These are phyloP conservation scores for Ormia ochracea DNA, from an alignment of 2,888 invertebrate genomes.

Conservation along the genomic window DNA sequence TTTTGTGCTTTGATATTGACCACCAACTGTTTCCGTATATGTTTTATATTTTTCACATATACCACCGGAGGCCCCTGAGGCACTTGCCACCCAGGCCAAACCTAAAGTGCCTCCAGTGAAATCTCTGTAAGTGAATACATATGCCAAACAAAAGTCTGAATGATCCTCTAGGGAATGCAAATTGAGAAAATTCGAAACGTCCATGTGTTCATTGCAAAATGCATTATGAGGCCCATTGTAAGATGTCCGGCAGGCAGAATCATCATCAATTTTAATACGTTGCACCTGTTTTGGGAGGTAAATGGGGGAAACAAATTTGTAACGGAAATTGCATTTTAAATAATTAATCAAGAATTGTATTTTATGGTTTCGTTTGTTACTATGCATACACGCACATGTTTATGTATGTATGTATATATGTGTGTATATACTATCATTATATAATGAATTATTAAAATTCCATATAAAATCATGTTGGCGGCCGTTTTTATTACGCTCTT, in stretches of 20 bases:
- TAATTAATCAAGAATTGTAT: slow-evolving; percentile 58
- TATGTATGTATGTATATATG: no score
- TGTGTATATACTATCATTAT: no score
- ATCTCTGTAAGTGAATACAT: slow-evolving; percentile 98
- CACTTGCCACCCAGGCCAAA: slow-evolving; percentile 99
- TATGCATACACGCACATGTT: no score
- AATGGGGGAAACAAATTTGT: slow-evolving; percentile 34
- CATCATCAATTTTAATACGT: slow-evolving; percentile 90
- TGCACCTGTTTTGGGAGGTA: slow-evolving; percentile 69
- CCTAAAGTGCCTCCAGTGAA: slow-evolving; percentile 99
- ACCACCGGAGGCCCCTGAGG: slow-evolving; percentile 97
- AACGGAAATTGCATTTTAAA: slow-evolving; percentile 58
- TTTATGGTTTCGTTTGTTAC: slow-evolving; percentile 33
- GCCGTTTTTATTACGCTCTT: background rate
- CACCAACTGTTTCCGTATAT: slow-evolving; percentile 96
- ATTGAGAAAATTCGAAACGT: slow-evolving; percentile 99
- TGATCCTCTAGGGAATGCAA: slow-evolving; percentile 98
- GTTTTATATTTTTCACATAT: slow-evolving; percentile 99
- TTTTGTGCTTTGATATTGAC: slow-evolving; percentile 95
- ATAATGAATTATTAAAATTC: slow-evolving; percentile 59
- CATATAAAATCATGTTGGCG: slow-evolving; percentile 54
- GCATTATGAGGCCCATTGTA: slow-evolving; percentile 86
- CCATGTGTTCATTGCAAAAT: slow-evolving; percentile 97
- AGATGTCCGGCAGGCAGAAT: slow-evolving; percentile 83
- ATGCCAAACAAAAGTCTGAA: slow-evolving; percentile 99